Evolutionary conservation across 2,113 vertebrate genomes (phyloP).

Genomic region (Ondatra zibethicus): DNA sequence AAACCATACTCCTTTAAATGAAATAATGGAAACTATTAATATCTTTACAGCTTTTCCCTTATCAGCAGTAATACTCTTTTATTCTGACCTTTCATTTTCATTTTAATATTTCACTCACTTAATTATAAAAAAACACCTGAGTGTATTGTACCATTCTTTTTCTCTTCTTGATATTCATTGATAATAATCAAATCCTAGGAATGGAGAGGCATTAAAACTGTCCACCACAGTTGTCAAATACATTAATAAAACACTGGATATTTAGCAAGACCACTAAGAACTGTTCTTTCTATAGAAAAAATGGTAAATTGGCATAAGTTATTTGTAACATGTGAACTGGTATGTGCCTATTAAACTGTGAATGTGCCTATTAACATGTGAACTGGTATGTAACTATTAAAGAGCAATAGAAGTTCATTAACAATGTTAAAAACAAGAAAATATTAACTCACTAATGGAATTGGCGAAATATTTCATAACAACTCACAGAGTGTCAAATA

Average conservation of each 20-base stretch:
- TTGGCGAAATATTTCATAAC: background rate
- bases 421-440: slow-evolving; percentile 15
- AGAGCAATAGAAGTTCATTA: background rate
- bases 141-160: background rate
- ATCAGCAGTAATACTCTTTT: background rate
- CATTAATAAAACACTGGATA: background rate
- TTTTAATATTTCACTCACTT: background rate
- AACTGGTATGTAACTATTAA: background rate
- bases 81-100: background rate
- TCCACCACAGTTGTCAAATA: background rate
- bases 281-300: slow-evolving; percentile 2
- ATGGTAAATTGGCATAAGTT: background rate
- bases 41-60: background rate
- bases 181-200: background rate
- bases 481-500: background rate
- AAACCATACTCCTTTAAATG: background rate
- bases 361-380: too few relatives aligned
- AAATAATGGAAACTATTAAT: background rate
- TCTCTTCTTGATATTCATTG: background rate
- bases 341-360: background rate
- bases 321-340: background rate
- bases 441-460: background rate
- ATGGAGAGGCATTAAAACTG: background rate
- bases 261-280: background rate
- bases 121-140: slow-evolving; percentile 4